A percentile compares a stretch with the other conserved stretches of the same genome.
phyloP scores from a whole-genome alignment of 2,113 vertebrate species.

The Callipepla californica region DNA sequence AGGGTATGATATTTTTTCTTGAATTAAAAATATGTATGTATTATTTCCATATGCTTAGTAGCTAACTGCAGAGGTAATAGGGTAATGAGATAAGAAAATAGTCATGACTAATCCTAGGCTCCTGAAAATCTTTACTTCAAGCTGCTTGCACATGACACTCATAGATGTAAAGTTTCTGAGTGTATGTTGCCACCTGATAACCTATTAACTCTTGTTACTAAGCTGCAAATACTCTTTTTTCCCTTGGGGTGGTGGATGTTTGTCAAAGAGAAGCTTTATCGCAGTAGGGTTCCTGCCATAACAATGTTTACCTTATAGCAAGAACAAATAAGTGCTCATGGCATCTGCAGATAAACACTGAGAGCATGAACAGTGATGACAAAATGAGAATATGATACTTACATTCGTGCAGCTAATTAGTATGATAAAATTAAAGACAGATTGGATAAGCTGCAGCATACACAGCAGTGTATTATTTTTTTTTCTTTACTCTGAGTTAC shows the following conservation, averaged over 20 bases:
- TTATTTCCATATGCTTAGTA: neutral
- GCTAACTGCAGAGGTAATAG: rapidly evolving
- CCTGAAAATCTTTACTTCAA: constrained; percentile 24
- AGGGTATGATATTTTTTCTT: neutral
- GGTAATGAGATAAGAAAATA: neutral
- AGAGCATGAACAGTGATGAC: constrained; percentile 32
- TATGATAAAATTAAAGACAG: constrained; percentile 41
- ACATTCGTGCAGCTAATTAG: constrained; percentile 46
- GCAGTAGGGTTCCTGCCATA: neutral
- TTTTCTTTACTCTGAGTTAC: neutral
- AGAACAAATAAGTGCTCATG: constrained; percentile 38
- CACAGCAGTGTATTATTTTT: neutral
- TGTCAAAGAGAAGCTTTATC: constrained; percentile 21
- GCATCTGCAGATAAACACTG: constrained; percentile 51
- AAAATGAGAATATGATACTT: constrained; percentile 43
- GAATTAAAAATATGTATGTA: no score
- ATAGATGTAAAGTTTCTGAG: neutral
- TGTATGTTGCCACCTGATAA: constrained; percentile 11
- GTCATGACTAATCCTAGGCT: neutral
- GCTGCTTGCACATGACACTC: neutral
- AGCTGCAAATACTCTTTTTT: neutral
- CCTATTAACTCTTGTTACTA: neutral
- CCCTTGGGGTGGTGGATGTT: neutral
- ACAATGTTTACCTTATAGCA: neutral
- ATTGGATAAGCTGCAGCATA: constrained; percentile 15